A percentile compares a stretch with the other conserved stretches of the same genome.
phyloP scores from a whole-genome alignment of 2,113 vertebrate genomes.

The Mellivora capensis region DNA sequence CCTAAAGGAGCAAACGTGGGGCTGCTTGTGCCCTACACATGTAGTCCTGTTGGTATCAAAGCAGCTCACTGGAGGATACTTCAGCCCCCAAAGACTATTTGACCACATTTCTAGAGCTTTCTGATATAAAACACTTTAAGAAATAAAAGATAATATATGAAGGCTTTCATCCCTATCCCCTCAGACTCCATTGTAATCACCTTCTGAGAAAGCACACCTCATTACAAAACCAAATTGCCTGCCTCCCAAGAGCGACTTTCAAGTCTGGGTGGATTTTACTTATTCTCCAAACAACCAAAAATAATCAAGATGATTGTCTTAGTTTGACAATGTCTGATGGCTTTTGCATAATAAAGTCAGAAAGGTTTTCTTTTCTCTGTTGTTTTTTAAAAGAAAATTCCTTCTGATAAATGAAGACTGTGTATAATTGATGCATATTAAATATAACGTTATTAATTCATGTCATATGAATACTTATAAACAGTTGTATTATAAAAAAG shows the following conservation, averaged over 20 bases:
- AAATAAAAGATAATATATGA: slow-evolving; percentile 79
- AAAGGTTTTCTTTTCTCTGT: slow-evolving; percentile 46
- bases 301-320: slow-evolving; percentile 82
- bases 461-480: slow-evolving; percentile 45
- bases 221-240: slow-evolving; percentile 85
- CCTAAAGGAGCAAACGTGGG: slow-evolving; percentile 69
- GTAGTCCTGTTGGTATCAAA: slow-evolving; percentile 77
- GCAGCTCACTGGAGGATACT: slow-evolving; percentile 72
- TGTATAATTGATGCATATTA: slow-evolving; percentile 73
- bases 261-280: slow-evolving; percentile 82
- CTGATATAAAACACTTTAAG: slow-evolving; percentile 64
- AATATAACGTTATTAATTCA: slow-evolving; percentile 59
- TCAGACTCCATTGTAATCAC: slow-evolving; percentile 82
- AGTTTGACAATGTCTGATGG: slow-evolving; percentile 76
- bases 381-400: slow-evolving; percentile 66
- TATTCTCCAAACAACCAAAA: slow-evolving; percentile 82
- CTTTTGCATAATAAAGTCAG: slow-evolving; percentile 81
- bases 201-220: slow-evolving; percentile 80
- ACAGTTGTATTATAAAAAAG: background rate
- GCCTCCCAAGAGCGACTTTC: slow-evolving; percentile 80
- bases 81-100: slow-evolving; percentile 71
- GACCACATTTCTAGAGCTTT: slow-evolving; percentile 71
- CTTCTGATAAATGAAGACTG: slow-evolving; percentile 67
- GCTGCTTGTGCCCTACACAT: slow-evolving; percentile 72
- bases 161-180: slow-evolving; percentile 73